Base-by-base conservation (phyloP, 2,113 vertebrate genomes). In the Oenanthe melanoleuca region DNA sequence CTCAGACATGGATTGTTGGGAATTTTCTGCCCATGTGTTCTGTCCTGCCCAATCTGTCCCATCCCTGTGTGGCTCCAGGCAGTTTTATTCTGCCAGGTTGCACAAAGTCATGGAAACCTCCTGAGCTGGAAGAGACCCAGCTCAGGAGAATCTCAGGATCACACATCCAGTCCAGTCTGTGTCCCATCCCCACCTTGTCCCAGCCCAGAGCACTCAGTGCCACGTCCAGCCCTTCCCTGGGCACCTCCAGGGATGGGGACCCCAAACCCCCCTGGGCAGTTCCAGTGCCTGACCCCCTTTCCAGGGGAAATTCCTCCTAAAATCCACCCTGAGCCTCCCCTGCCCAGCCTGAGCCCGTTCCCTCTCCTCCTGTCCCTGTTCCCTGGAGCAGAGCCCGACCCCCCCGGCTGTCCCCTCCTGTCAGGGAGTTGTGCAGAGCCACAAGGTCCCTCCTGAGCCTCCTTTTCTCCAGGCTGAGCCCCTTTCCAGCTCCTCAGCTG, bases 21-120 rank as follows among this genome's bases (percentile, higher is more conserved):
- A 59, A 0, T 37, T 53, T 78, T 60, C 52, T 60, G 0, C 24
- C 71, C 2, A 0, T 14, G 16, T 20, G 6, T 9, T 2, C 37
- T 12, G 4, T 33, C 59, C 64, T 90, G 42, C 40, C 67, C 29
- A 1, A 0, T 33, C 69, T 78, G 5, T 17, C 71, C 19, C 2
- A 16, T n/a, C 49, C n/a, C 45, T 5, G 6, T 2, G 6, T 29
- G 38, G 5, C 33, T 89, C 44, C 21, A 19, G 73, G 74, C 15
- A 8, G 18, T 65, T 52, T 24, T 31, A 2, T 45, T 72, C 37
- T 82, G 53, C 38, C 24, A 56, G 77, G 57, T 53, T 72, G 53
- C 50, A 31, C 5, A 1, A 28, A 82, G 40, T 47, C 55, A 53
- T 12, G 40, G 55, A 40, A 75, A 82, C 17, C 29, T 60, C 55